Percentiles rank a stretch among this genome's conserved stretches.
Evolutionary conservation across 2,113 vertebrate genomes (phyloP).

Genomic region (Hydropotes inermis): DNA sequence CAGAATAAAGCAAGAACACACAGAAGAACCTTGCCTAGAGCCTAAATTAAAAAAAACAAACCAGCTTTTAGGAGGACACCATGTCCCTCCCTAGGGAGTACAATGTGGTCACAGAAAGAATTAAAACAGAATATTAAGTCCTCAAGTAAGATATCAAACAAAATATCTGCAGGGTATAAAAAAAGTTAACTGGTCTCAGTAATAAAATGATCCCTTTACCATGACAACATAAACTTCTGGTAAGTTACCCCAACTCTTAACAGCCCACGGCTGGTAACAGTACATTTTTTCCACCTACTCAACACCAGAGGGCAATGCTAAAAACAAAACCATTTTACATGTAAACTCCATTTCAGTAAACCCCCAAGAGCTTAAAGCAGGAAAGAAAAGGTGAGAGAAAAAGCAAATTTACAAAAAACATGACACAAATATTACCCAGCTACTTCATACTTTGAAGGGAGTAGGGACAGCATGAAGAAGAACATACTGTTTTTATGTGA

Average conservation of each 20-base stretch:
- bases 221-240: background rate
- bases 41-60: constrained; percentile 20
- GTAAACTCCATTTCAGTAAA: background rate
- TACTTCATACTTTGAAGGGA: background rate
- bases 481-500: background rate
- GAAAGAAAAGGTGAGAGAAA: background rate
- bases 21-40: constrained; percentile 22
- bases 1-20: constrained; percentile 31
- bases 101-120: constrained; percentile 28
- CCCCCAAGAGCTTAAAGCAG: background rate
- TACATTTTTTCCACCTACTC: background rate
- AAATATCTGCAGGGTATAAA: background rate
- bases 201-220: background rate
- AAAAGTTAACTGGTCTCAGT: background rate
- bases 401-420: background rate
- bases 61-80: constrained; percentile 37
- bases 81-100: background rate
- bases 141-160: constrained; percentile 25
- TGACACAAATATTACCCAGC: background rate
- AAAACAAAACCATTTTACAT: background rate
- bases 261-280: background rate
- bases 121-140: constrained; percentile 36
- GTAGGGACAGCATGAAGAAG: background rate
- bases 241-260: background rate
- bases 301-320: background rate